Percentiles rank a stretch among this genome's conserved stretches.
phyloP scores from a whole-genome alignment of 2,797 vertebrate species.

The Alfaro cultratus region DNA sequence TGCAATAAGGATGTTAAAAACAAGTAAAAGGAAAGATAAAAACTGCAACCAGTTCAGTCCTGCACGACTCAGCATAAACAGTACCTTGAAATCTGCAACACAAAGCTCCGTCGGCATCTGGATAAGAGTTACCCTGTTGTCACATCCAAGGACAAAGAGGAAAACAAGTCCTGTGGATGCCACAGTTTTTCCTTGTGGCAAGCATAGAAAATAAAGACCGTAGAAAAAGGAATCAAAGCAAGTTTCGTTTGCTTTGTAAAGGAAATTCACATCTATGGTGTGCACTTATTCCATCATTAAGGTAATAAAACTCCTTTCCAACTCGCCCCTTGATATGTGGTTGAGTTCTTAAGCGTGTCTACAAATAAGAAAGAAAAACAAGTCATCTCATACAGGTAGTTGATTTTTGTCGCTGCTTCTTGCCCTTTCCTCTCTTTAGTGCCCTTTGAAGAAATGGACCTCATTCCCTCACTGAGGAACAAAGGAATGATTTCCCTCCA shows the following conservation, averaged over 20 bases:
- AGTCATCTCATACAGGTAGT: slow-evolving; percentile 72
- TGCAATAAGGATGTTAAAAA: slow-evolving; percentile 48
- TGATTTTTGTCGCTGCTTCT: slow-evolving; percentile 47
- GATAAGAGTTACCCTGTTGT: slow-evolving; percentile 83
- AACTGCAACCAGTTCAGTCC: slow-evolving; percentile 59
- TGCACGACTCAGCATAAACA: slow-evolving; percentile 40
- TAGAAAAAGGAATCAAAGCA: slow-evolving; percentile 52
- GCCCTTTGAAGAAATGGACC: slow-evolving; percentile 50
- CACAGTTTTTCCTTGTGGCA: slow-evolving; percentile 54
- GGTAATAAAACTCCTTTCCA: slow-evolving; percentile 61
- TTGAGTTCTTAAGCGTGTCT: slow-evolving; percentile 67
- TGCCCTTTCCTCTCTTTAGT: slow-evolving; percentile 57
- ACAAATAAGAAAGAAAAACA: slow-evolving; percentile 32
- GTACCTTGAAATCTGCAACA: slow-evolving; percentile 51
- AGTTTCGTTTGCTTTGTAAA: slow-evolving; percentile 41
- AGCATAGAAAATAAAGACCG: slow-evolving; percentile 50
- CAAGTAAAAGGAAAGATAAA: slow-evolving; percentile 50
- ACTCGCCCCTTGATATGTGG: slow-evolving; percentile 71
- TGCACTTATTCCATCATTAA: slow-evolving; percentile 59
- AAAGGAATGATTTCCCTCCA: slow-evolving; percentile 75
- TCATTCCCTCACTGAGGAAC: slow-evolving; percentile 70
- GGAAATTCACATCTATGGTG: slow-evolving; percentile 67
- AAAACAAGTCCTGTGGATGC: slow-evolving; percentile 37
- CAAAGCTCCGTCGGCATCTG: slow-evolving; percentile 53
- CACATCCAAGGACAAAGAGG: slow-evolving; percentile 67